Evolutionary conservation across 35 echinoderm and acorn worm genomes (phyloP).

Genomic region (Ophioderma brevispina): DNA sequence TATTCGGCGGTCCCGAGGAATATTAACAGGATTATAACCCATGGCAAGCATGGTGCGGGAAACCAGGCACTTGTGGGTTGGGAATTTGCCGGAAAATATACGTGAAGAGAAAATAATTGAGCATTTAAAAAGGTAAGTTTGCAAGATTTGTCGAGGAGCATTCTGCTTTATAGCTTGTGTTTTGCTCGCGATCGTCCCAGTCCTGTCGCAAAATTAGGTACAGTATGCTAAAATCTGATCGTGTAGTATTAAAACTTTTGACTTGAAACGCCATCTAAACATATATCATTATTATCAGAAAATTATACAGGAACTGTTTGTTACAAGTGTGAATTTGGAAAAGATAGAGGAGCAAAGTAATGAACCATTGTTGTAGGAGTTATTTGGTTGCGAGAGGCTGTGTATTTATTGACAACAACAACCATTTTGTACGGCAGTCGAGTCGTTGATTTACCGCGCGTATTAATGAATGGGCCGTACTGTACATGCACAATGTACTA

Average conservation of each 20-base stretch:
- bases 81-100: conserved; percentile 99
- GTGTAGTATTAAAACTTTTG: background rate
- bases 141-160: background rate
- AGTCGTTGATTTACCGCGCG: no score
- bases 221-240: background rate
- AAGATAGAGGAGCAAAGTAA: background rate
- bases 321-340: background rate
- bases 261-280: no score
- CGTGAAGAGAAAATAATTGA: conserved; percentile 97
- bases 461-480: no score
- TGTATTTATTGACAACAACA: background rate
- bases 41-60: conserved; percentile 99
- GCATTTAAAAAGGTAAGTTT: conserved; percentile 97
- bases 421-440: background rate
- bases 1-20: conserved; percentile 45
- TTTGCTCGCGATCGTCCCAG: background rate
- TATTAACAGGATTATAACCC: conserved; percentile 93
- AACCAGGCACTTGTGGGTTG: conserved; percentile 99
- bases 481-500: no score
- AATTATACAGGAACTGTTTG: no score
- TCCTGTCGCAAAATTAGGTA: background rate
- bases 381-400: background rate
- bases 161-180: background rate
- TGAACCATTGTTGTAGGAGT: background rate
- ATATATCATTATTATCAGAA: no score